Conservation (phyloP, 1,140 invertebrate genomes). For the Zaprionus inermis region DNA sequence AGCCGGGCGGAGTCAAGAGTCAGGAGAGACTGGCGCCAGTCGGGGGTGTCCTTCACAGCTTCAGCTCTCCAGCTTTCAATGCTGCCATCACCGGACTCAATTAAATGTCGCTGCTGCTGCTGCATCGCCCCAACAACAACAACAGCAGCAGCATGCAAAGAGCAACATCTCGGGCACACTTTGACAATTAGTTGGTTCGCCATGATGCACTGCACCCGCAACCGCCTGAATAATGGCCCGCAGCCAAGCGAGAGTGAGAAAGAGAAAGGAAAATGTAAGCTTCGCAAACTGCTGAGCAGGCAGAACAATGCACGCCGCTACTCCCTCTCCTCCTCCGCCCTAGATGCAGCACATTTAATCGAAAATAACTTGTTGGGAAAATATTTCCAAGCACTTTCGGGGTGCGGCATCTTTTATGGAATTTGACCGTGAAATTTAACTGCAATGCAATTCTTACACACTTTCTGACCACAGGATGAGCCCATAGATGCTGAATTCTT, state of each 20-base stretch:
- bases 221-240: background rate
- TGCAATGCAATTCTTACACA: background rate
- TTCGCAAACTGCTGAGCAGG: background rate
- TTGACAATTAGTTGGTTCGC: conserved; percentile 13
- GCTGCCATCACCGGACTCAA: conserved; percentile 23
- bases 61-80: background rate
- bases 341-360: background rate
- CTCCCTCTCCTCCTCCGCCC: background rate
- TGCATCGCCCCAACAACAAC: conserved; percentile 17
- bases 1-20: conserved; percentile 1
- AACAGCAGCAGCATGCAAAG: background rate
- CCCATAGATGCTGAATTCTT: background rate
- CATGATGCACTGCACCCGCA: background rate
- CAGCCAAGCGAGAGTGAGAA: background rate
- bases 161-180: conserved; percentile 4
- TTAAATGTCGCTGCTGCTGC: conserved; percentile 32
- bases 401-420: background rate
- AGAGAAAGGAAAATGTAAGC: background rate
- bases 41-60: conserved; percentile 6
- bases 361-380: conserved; percentile 2
- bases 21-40: background rate
- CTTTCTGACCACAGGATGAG: background rate
- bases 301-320: background rate
- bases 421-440: background rate
- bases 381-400: background rate